Evolutionary conservation across 1,140 invertebrate species (phyloP).

Genomic region (Goniozus legneri): DNA sequence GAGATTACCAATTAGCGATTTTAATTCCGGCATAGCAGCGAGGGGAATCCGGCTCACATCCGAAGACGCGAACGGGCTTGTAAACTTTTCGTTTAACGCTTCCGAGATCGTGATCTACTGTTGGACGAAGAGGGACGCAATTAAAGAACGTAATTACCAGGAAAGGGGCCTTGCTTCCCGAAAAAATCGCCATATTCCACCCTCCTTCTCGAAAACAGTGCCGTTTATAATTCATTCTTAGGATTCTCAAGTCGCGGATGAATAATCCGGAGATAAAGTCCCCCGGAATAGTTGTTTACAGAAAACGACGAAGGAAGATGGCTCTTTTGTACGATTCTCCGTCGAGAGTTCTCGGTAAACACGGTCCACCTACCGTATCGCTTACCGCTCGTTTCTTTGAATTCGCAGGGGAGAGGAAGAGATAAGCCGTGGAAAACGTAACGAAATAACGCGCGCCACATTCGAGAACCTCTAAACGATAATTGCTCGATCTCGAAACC

Average conservation of each 20-base stretch:
- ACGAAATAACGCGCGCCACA: no score
- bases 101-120: conserved; percentile 12
- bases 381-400: conserved; percentile 20
- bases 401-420: conserved; percentile 7
- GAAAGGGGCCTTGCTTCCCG: conserved; percentile 18
- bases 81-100: conserved; percentile 30
- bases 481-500: no score
- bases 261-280: conserved; percentile 30
- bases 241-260: conserved; percentile 26
- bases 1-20: conserved; percentile 45
- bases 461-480: no score
- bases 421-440: not conserved
- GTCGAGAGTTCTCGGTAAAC: conserved; percentile 25
- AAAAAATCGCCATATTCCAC: conserved; percentile 13
- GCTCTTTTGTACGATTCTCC: conserved; percentile 16
- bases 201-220: conserved; percentile 12
- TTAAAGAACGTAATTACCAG: conserved; percentile 42
- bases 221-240: conserved; percentile 42
- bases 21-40: conserved; percentile 31
- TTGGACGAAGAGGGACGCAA: conserved; percentile 19
- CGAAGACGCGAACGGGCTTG: conserved; percentile 28
- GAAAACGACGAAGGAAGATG: conserved; percentile 7
- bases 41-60: conserved; percentile 24
- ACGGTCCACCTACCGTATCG: conserved; percentile 16
- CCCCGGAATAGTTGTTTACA: not conserved